Evolutionary conservation across 2,888 invertebrate genomes (phyloP).

Genomic region (Aphrophora alni): DNA sequence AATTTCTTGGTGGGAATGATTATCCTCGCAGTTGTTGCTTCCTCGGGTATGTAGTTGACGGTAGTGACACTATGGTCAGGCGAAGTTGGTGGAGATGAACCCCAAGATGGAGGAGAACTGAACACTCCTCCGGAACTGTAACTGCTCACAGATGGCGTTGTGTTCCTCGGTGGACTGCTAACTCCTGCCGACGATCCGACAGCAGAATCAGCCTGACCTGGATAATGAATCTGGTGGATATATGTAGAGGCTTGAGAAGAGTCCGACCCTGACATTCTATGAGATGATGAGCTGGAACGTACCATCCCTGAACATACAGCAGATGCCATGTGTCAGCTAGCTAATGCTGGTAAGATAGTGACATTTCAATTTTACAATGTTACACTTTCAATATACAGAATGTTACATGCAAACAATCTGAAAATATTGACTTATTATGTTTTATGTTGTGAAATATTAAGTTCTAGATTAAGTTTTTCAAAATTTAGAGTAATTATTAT

Average conservation of each 20-base stretch:
- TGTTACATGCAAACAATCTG: not conserved
- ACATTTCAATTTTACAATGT: too few species aligned
- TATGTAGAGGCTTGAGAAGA: slow-evolving; percentile 34
- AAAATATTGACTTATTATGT: too few species aligned
- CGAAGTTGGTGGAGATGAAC: slow-evolving; percentile 60
- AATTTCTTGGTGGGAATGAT: slow-evolving; percentile 52
- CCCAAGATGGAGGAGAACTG: slow-evolving; percentile 59
- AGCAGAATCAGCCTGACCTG: slow-evolving; percentile 62
- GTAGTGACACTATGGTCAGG: slow-evolving; percentile 62
- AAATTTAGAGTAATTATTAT: too few species aligned
- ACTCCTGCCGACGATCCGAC: slow-evolving; percentile 65
- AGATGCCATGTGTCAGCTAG: not conserved
- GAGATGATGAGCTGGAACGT: slow-evolving; percentile 30
- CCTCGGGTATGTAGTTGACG: slow-evolving; percentile 64
- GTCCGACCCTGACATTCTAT: slow-evolving; percentile 25
- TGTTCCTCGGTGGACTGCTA: slow-evolving; percentile 62
- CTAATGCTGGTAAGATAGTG: too few species aligned
- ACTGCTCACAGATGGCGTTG: slow-evolving; percentile 55
- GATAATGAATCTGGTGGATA: slow-evolving; percentile 25
- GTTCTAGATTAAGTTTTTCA: too few species aligned
- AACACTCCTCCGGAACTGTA: slow-evolving; percentile 50
- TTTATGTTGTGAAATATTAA: too few species aligned
- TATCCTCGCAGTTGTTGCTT: slow-evolving; percentile 48
- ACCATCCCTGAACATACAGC: slow-evolving; percentile 41
- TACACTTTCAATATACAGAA: too few species aligned